These are phyloP conservation scores for Ormyrus thymus DNA, from an alignment of 2,888 invertebrate genomes.

Conservation along the genomic window DNA sequence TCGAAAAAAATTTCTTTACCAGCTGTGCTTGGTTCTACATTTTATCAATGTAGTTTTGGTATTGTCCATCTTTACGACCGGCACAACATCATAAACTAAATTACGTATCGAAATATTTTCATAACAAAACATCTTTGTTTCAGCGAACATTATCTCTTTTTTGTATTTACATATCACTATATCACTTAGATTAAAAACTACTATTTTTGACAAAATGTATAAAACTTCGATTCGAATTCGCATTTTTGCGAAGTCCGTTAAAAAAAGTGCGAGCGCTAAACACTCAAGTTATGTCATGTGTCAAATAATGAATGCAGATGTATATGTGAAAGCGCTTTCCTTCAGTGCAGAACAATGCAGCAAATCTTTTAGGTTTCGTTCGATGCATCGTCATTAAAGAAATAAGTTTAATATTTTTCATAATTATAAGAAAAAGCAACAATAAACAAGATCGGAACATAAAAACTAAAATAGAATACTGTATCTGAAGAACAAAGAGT, in stretches of 20 bases:
- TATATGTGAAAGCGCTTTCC: conserved; percentile 32
- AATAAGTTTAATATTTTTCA: conserved; percentile 31
- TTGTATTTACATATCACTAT: conserved; percentile 67
- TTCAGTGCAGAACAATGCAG: conserved; percentile 30
- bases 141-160: conserved; percentile 55
- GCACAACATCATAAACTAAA: conserved; percentile 40
- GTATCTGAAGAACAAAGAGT: conserved; percentile 37
- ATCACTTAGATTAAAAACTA: conserved; percentile 54
- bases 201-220: conserved; percentile 49
- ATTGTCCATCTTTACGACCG: conserved; percentile 19
- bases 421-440: conserved; percentile 51
- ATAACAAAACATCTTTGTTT: conserved; percentile 33
- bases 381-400: conserved; percentile 30
- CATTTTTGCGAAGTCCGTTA: conserved; percentile 19
- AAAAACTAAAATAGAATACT: conserved; percentile 56
- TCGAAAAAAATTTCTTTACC: conserved; percentile 30
- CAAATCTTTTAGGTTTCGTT: conserved; percentile 48
- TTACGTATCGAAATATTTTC: conserved; percentile 49
- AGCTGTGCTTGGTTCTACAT: neutral
- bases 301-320: conserved; percentile 27
- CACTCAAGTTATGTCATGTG: conserved; percentile 30
- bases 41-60: conserved; percentile 22
- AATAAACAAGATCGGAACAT: conserved; percentile 31
- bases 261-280: conserved; percentile 34
- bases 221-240: conserved; percentile 46